phyloP scores from a whole-genome alignment of 2,113 vertebrate species.

The Haemorhous mexicanus region DNA sequence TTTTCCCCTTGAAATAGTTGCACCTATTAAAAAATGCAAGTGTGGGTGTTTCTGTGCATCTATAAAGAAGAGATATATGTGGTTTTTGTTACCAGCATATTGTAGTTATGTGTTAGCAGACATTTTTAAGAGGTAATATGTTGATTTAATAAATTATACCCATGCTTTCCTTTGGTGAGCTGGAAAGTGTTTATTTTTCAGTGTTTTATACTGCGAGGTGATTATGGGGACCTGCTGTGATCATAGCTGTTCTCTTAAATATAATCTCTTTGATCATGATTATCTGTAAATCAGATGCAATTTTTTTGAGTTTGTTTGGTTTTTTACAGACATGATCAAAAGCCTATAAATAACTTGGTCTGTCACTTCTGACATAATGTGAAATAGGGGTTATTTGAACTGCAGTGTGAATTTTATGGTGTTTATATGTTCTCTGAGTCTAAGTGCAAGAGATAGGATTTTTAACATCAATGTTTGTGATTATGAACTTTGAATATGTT shows the following conservation, averaged over 20 bases:
- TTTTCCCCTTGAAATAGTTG: background rate
- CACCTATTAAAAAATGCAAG: background rate
- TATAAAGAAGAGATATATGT: background rate
- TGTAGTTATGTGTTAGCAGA: background rate
- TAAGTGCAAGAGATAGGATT: background rate
- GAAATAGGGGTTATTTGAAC: background rate
- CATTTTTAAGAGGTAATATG: background rate
- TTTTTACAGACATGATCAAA: conserved; percentile 40
- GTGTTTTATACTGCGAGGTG: background rate
- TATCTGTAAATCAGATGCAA: conserved; percentile 9
- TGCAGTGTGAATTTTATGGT: background rate
- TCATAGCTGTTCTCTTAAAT: background rate
- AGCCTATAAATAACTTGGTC: background rate
- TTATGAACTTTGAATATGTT: background rate
- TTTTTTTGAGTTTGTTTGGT: background rate
- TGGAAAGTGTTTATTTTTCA: conserved; percentile 30
- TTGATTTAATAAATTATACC: background rate
- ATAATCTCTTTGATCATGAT: conserved; percentile 11
- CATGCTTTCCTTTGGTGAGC: background rate
- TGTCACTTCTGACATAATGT: background rate
- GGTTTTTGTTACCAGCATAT: background rate
- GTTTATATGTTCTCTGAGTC: background rate
- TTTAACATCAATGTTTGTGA: background rate
- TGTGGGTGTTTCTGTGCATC: background rate
- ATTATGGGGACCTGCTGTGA: conserved; percentile 41